A percentile compares a stretch with the other conserved stretches of the same genome.
These are phyloP conservation scores for Saimiri boliviensis DNA, from an alignment of 2,113 vertebrate species.

Conservation along the genomic window DNA sequence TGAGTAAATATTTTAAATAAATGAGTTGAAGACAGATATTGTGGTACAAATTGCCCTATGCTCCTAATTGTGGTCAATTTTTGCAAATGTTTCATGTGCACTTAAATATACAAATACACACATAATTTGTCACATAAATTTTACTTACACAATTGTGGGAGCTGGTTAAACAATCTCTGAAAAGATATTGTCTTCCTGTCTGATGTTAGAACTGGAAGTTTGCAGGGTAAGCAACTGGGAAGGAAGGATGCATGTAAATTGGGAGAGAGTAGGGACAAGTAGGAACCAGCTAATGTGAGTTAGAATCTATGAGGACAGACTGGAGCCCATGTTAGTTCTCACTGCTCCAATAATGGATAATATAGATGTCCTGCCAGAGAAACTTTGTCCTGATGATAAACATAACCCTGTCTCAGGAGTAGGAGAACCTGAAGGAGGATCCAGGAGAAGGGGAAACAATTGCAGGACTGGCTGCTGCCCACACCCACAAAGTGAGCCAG, in stretches of 20 bases:
- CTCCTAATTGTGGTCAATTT: background rate
- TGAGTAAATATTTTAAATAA: background rate
- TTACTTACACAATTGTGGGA: background rate
- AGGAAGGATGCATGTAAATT: background rate
- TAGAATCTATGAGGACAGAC: background rate
- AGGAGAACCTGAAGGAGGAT: background rate
- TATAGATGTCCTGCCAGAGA: background rate
- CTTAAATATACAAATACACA: background rate
- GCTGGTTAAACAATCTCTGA: background rate
- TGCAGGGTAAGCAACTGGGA: background rate
- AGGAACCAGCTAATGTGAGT: background rate
- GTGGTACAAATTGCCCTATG: background rate
- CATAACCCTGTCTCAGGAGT: background rate
- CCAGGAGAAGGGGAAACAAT: background rate
- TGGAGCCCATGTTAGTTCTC: background rate
- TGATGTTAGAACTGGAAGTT: background rate
- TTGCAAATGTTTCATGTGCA: background rate
- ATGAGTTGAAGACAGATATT: background rate
- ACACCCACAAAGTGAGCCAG: background rate
- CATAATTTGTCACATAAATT: background rate
- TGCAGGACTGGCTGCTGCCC: background rate
- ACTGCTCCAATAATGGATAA: background rate
- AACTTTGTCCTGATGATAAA: background rate
- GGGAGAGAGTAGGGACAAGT: background rate
- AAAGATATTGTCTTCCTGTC: background rate